Base-by-base conservation (phyloP, 2,797 vertebrate genomes). In the Sparidentex hasta region DNA sequence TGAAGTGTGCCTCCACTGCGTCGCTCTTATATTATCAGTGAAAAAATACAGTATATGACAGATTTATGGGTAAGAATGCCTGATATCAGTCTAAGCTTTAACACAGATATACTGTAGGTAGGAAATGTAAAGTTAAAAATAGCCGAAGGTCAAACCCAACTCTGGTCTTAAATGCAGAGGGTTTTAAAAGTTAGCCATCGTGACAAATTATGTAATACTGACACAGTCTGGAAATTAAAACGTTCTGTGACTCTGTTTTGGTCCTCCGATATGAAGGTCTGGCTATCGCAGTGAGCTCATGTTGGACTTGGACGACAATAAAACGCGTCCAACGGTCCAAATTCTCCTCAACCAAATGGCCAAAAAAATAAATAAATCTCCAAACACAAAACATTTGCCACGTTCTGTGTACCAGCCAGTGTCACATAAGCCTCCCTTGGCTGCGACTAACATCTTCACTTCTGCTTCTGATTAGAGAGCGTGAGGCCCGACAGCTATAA, bases 401-500 rank as follows among this genome's bases (percentile, higher is more conserved):
- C 41, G 65, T 56, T 78, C 12, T 78, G 9, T 64, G 4, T 46
- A 68, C 20, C 68, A 82, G 63, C 55, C 51, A 54, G 64, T 17
- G 50, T 78, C 79, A 47, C 44, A 6, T 56, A 50, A 56, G 66
- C 74, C 67, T 41, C 21, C 55, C 18, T 69, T 44, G 59, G 84
- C 69, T 73, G 57, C 68, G 44, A 7, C 79, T 76, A 51, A 80
- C 65, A 47, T 90, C 79, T 70, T 82, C 47, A 71, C 79, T 84
- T 74, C 81, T 92, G 88, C 81, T 85, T 82, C 69, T 93, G 86
- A 91, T 94, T 92, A 93, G 59, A 87, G 78, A 84, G 81, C 71
- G 44, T 41, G 78, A 84, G 57, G 48, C 65, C 43, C 44, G 7
- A 41, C 68, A 65, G 75, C 74, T 76, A 59, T 76, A 88, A 86